Percentiles rank a stretch among this genome's conserved stretches.
Conservation (phyloP, 2,113 vertebrate genomes). For the Eulemur rufifrons region DNA sequence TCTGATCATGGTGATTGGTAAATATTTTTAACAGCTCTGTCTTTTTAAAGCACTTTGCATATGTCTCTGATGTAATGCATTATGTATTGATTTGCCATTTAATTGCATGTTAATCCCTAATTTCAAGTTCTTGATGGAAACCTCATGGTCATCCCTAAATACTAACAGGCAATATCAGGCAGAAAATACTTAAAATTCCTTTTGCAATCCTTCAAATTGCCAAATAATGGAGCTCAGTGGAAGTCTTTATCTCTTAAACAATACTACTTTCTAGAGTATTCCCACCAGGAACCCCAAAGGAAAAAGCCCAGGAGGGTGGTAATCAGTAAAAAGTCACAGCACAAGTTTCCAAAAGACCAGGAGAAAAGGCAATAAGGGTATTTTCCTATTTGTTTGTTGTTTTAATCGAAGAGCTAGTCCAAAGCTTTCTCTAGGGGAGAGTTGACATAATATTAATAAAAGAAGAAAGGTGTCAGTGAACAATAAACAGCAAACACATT, state of each 20-base stretch:
- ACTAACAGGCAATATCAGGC: background rate
- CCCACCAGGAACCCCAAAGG: background rate
- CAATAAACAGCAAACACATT: background rate
- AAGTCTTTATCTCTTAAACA: background rate
- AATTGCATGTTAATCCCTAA: background rate
- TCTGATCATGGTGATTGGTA: background rate
- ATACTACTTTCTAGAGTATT: background rate
- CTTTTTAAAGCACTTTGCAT: background rate
- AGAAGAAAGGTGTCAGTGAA: background rate
- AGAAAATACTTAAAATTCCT: background rate
- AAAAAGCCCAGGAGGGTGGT: background rate
- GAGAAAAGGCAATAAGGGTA: background rate
- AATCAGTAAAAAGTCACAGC: no score
- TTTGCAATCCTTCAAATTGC: background rate
- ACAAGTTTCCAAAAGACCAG: background rate
- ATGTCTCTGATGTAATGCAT: background rate
- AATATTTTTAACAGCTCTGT: background rate
- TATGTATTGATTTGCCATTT: background rate
- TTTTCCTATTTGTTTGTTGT: background rate
- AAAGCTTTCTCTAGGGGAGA: background rate
- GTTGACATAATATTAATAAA: background rate
- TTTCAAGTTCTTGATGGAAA: background rate
- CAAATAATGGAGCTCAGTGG: background rate
- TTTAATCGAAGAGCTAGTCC: background rate
- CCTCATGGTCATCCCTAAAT: background rate